phyloP scores from a whole-genome alignment of 2,797 vertebrate species.

The Passerculus sandwichensis region DNA sequence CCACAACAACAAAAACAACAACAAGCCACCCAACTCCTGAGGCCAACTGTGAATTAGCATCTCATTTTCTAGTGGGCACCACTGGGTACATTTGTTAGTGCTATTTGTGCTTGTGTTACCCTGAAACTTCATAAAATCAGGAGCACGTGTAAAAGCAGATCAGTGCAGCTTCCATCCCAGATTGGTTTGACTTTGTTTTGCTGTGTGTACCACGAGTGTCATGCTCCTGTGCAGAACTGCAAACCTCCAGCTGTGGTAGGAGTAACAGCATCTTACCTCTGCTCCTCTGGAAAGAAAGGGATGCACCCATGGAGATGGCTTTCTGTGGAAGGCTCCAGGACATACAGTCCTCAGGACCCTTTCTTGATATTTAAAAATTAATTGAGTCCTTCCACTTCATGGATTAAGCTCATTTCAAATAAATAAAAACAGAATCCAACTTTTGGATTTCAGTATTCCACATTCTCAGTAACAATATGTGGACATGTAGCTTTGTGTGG shows the following conservation, averaged over 20 bases:
- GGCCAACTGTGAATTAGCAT: constrained; percentile 34
- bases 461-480: background rate
- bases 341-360: background rate
- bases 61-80: constrained; percentile 24
- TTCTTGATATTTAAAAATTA: background rate
- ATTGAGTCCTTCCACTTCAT: background rate
- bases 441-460: background rate
- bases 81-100: background rate
- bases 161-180: background rate
- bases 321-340: background rate
- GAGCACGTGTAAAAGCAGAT: background rate
- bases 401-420: background rate
- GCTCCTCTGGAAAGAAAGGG: background rate
- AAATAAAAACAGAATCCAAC: background rate
- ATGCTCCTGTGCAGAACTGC: background rate
- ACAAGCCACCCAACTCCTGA: background rate
- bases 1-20: background rate
- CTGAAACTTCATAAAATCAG: background rate
- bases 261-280: background rate
- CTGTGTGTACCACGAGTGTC: background rate
- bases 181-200: background rate
- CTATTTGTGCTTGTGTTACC: background rate
- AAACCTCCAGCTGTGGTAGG: background rate
- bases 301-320: background rate
- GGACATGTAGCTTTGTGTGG: background rate